A percentile compares a stretch with the other conserved stretches of the same genome.
phyloP scores from a whole-genome alignment of 2,113 vertebrate genomes.

The Coregonus clupeaformis region DNA sequence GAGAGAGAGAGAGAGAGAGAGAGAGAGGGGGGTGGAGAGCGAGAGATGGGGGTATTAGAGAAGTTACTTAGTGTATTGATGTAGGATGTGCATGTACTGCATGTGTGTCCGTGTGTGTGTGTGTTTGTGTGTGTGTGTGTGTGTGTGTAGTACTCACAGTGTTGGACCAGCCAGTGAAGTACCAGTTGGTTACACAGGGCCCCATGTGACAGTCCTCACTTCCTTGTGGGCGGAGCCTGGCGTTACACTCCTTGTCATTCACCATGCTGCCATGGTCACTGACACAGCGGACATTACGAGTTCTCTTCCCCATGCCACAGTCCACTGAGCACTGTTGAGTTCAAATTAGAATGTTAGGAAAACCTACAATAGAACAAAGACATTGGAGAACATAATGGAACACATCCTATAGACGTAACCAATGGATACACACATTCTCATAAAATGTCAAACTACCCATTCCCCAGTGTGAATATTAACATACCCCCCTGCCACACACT shows the following conservation, averaged over 20 bases:
- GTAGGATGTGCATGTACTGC: background rate
- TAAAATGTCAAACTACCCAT: background rate
- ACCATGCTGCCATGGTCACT: conserved; percentile 77
- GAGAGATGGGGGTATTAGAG: too few species aligned
- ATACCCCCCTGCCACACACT: background rate
- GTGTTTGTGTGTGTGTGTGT: background rate
- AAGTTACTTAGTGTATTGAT: background rate
- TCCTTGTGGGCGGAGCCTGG: conserved; percentile 74
- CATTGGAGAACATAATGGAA: too few species aligned
- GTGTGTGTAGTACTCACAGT: conserved; percentile 69
- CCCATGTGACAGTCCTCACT: conserved; percentile 89
- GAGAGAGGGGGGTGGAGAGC: too few species aligned
- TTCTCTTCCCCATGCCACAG: conserved; percentile 82
- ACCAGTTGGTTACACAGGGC: conserved; percentile 88
- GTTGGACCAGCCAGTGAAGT: conserved; percentile 83
- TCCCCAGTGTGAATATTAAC: background rate
- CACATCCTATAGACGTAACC: too few species aligned
- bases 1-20: background rate
- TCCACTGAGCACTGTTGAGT: conserved; percentile 82
- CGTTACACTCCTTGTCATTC: conserved; percentile 75
- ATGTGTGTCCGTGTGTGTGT: background rate
- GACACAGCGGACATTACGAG: conserved; percentile 80
- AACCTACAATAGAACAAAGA: too few species aligned
- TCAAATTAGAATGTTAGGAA: too few species aligned
- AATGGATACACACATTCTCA: conserved; percentile 20